phyloP scores from a whole-genome alignment of 2,113 vertebrate genomes.

The Oceanites oceanicus region DNA sequence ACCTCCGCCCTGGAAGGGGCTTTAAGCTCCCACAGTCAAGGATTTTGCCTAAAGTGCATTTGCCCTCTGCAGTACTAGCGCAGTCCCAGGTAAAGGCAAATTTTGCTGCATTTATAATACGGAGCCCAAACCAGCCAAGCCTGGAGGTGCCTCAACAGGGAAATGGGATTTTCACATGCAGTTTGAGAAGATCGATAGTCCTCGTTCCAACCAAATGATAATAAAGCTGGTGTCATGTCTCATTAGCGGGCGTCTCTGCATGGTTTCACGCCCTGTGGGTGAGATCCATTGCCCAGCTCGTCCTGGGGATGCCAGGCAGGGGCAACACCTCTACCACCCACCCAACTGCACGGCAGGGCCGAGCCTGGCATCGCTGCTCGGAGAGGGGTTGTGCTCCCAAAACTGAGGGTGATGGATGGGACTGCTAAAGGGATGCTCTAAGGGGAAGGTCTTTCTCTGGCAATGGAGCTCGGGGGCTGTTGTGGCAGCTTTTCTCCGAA shows the following conservation, averaged over 20 bases:
- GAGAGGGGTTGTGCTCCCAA: background rate
- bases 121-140: background rate
- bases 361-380: rapidly evolving
- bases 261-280: background rate
- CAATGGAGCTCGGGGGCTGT: background rate
- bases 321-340: background rate
- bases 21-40: background rate
- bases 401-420: background rate
- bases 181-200: slow-evolving; percentile 11
- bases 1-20: background rate
- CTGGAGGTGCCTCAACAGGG: background rate
- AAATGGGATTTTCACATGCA: slow-evolving; percentile 29
- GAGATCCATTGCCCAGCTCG: background rate
- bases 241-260: background rate
- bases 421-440: background rate
- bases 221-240: slow-evolving; percentile 20
- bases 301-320: background rate
- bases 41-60: background rate
- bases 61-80: background rate
- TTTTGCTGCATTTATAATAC: background rate
- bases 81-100: background rate
- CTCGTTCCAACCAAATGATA: background rate
- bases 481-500: background rate
- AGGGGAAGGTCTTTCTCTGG: background rate
- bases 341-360: rapidly evolving